These are phyloP conservation scores for Ridgeia piscesae DNA, from an alignment of 1,140 invertebrate genomes.

Conservation along the genomic window DNA sequence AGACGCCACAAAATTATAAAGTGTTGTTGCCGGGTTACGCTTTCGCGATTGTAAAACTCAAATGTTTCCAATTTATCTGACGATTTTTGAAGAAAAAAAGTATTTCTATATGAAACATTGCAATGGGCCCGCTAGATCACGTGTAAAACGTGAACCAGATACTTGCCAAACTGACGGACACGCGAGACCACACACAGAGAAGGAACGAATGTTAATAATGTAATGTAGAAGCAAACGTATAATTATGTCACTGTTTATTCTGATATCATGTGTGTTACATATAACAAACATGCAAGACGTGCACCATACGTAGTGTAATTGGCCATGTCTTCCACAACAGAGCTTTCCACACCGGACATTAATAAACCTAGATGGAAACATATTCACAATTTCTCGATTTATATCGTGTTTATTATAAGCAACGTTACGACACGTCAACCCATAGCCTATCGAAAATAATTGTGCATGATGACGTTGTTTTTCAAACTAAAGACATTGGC, in stretches of 20 bases:
- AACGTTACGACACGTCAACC: background rate
- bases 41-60: background rate
- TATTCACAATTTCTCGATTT: background rate
- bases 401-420: background rate
- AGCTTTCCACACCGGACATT: background rate
- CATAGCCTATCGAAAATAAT: background rate
- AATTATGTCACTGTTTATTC: background rate
- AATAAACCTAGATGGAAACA: background rate
- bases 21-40: background rate
- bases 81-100: too few species aligned
- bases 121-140: too few species aligned
- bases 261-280: background rate
- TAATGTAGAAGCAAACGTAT: background rate
- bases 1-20: background rate
- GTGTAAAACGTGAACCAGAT: too few species aligned
- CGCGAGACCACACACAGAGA: too few species aligned
- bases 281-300: background rate
- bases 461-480: background rate
- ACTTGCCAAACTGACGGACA: too few species aligned
- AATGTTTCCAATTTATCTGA: background rate
- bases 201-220: background rate
- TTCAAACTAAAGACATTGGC: background rate
- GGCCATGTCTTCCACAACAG: background rate
- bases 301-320: background rate
- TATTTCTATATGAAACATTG: too few species aligned